Evolutionary conservation across 2,888 invertebrate genomes (phyloP), one percentile per base, ranked within the genome.

Genomic region (Drosophila anomalipes): DNA sequence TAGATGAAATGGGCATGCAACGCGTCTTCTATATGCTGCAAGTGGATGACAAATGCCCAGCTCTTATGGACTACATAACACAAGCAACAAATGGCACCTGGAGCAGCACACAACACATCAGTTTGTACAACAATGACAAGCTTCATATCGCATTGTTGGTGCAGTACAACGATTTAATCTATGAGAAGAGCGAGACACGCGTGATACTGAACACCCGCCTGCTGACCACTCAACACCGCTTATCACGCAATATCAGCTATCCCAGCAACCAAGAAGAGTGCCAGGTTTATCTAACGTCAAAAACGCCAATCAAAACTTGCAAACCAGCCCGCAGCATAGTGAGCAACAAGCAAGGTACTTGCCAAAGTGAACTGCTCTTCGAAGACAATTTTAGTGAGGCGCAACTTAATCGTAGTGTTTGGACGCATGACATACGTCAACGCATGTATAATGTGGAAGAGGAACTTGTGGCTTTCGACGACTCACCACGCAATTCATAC

Each of bases 401-500:
- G 1, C 44, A 70, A 10, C 81, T 95, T 0, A 91, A 94, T 60
- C 90, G 90, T 7, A 92, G 92, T 3, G 89, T 93, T 54, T 96
- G 96, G 96, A 94, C 93, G 56, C 92, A 95, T 9, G 95, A 96
- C 78, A 94, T 95, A 72, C 95, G 94, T 66, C 94, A 96, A 54
- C 95, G 95, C 9, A 88, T 93, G 16, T 93, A 94, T 52, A 89
- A 91, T 67, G 94, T 93, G 33, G 94, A 94, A 82, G 94, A 93
- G 68, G 94, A 94, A 79, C 94, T 94, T 79, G 94, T 94, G 28
- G 92, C 94, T 1, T 95, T 94, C 69, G 93, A 94, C 76, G 90
- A 92, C 54, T 76, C 83, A 12, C 67, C 89, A 2, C 91, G 92
- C 7, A 93, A 93, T 66, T 90, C 86, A 1, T 87, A 89, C 70